phyloP scores from a whole-genome alignment of 2,797 vertebrate genomes.

The Micropoecilia bifurca region DNA sequence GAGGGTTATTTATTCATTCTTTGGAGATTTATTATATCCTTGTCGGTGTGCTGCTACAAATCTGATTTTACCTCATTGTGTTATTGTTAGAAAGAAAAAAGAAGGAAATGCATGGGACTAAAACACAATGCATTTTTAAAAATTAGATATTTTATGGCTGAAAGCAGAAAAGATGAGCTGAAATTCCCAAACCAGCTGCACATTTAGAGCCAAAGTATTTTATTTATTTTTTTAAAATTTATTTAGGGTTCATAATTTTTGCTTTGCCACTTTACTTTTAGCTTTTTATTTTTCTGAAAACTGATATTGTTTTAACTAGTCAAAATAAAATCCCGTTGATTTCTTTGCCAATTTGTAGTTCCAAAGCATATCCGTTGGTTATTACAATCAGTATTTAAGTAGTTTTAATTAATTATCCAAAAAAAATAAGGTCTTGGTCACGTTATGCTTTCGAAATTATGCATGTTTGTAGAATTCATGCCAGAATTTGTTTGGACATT shows the following conservation, averaged over 20 bases:
- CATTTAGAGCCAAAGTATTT: neutral
- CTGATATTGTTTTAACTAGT: neutral
- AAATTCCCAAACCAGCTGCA: neutral
- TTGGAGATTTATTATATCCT: slow-evolving; percentile 44
- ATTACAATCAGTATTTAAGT: neutral
- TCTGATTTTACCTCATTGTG: slow-evolving; percentile 36
- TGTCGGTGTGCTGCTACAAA: slow-evolving; percentile 41
- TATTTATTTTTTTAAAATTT: neutral
- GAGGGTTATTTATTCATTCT: slow-evolving; percentile 37
- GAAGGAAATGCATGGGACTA: neutral
- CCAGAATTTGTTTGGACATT: neutral
- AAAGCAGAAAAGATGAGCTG: neutral
- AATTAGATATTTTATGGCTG: neutral
- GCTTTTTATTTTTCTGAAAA: neutral
- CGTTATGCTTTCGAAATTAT: neutral
- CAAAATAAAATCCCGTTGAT: neutral
- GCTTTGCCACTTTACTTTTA: neutral
- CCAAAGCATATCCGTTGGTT: neutral
- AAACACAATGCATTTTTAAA: neutral
- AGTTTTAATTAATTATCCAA: neutral
- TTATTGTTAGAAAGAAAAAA: slow-evolving; percentile 18
- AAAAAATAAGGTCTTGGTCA: neutral
- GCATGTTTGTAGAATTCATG: neutral
- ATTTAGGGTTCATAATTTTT: neutral
- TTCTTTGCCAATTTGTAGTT: neutral